These are phyloP conservation scores for Phylloscopus whistleri DNA, from an alignment of 2,113 vertebrate species.

Conservation along the genomic window DNA sequence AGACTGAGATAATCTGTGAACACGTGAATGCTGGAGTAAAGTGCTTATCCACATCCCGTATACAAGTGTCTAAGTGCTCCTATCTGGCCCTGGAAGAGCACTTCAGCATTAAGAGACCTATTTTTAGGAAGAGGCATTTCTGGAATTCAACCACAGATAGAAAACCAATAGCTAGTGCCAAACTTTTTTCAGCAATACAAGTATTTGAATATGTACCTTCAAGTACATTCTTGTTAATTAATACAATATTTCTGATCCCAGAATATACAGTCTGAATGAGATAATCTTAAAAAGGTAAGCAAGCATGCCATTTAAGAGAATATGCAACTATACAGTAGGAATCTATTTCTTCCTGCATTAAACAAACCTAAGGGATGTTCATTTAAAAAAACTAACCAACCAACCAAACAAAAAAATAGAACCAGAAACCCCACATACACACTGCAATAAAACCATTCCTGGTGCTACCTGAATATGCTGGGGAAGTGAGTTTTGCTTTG, in stretches of 20 bases:
- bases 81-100: conserved; percentile 38
- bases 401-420: not conserved
- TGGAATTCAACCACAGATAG: conserved; percentile 33
- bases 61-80: conserved; percentile 17
- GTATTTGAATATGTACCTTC: not conserved
- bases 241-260: not conserved
- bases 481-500: not conserved
- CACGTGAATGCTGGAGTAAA: not conserved
- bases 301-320: not conserved
- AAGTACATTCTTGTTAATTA: not conserved
- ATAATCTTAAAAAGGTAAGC: not conserved
- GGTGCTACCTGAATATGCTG: not conserved
- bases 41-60: not conserved
- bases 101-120: conserved; percentile 39
- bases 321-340: not conserved
- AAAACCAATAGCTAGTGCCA: not conserved
- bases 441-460: not conserved
- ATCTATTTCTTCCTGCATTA: not conserved
- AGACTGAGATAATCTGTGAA: conserved; percentile 3
- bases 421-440: not conserved
- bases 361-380: not conserved
- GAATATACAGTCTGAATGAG: not conserved
- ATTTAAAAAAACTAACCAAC: not conserved
- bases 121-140: conserved; percentile 62
- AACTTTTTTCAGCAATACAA: not conserved